Evolutionary conservation across 2,797 vertebrate genomes (phyloP).

Genomic region (Platalea minor): DNA sequence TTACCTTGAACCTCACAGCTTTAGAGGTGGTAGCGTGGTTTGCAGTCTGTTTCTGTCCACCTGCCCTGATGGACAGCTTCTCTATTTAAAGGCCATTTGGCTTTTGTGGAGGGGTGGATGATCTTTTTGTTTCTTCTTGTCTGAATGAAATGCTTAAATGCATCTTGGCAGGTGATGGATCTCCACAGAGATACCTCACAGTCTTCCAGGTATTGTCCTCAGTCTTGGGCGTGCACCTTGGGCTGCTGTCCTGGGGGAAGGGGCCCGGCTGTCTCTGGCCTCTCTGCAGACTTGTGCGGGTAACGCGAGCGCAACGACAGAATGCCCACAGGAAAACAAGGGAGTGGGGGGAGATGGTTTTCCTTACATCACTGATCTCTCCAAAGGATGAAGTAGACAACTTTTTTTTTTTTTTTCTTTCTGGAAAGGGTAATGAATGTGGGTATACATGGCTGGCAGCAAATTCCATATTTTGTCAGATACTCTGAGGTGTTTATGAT

Average conservation of each 20-base stretch:
- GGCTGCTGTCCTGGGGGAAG: not conserved
- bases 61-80: not conserved
- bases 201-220: not conserved
- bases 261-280: not conserved
- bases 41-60: not conserved
- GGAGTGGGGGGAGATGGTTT: not conserved
- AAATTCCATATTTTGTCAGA: not conserved
- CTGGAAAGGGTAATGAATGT: not conserved
- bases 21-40: not conserved
- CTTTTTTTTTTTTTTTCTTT: not conserved
- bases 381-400: not conserved
- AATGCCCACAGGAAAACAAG: not conserved
- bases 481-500: not conserved
- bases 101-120: not conserved
- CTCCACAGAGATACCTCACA: not conserved
- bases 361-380: not conserved
- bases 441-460: not conserved
- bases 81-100: not conserved
- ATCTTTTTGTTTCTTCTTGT: not conserved
- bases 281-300: accelerated
- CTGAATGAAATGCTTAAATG: not conserved
- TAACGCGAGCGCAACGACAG: not conserved
- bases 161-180: not conserved
- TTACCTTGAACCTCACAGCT: not conserved
- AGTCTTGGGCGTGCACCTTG: accelerated